These are phyloP conservation scores for Ophraella communa DNA, from an alignment of 2,888 invertebrate genomes.

Conservation along the genomic window DNA sequence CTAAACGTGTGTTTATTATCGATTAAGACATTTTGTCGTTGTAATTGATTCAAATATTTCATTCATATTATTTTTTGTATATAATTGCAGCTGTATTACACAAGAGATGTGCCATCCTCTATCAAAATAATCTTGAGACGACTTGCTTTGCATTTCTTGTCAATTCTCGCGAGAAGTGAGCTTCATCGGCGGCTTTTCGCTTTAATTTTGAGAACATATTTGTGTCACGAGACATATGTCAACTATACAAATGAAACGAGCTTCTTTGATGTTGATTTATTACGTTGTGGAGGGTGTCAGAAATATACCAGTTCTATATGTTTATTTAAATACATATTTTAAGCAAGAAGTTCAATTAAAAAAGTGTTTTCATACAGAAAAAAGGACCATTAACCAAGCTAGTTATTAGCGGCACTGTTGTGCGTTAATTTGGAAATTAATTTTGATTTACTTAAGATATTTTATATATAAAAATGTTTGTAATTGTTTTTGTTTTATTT, in stretches of 20 bases:
- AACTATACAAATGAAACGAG: constrained; percentile 20
- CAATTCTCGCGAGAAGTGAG: neutral
- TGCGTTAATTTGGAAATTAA: too few relatives aligned
- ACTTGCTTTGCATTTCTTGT: constrained; percentile 9
- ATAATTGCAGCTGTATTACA: too few relatives aligned
- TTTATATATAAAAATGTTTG: too few relatives aligned
- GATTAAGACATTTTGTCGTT: too few relatives aligned
- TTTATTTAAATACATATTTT: neutral
- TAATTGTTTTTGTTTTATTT: too few relatives aligned
- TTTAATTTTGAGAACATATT: constrained; percentile 23
- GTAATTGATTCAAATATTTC: too few relatives aligned
- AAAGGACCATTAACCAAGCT: too few relatives aligned
- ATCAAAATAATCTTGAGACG: neutral
- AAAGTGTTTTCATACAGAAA: too few relatives aligned
- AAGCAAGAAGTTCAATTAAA: neutral
- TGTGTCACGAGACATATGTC: constrained; percentile 26
- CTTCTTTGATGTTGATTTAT: constrained; percentile 34
- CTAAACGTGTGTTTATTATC: too few relatives aligned
- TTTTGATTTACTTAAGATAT: too few relatives aligned
- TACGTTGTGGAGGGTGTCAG: neutral
- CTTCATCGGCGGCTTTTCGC: constrained; percentile 6
- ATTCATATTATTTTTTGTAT: too few relatives aligned
- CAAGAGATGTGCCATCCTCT: neutral
- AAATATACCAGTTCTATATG: neutral
- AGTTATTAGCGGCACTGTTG: too few relatives aligned